Evolutionary conservation across 2,888 invertebrate genomes (phyloP).

Genomic region (Drosophila fulvimacula): DNA sequence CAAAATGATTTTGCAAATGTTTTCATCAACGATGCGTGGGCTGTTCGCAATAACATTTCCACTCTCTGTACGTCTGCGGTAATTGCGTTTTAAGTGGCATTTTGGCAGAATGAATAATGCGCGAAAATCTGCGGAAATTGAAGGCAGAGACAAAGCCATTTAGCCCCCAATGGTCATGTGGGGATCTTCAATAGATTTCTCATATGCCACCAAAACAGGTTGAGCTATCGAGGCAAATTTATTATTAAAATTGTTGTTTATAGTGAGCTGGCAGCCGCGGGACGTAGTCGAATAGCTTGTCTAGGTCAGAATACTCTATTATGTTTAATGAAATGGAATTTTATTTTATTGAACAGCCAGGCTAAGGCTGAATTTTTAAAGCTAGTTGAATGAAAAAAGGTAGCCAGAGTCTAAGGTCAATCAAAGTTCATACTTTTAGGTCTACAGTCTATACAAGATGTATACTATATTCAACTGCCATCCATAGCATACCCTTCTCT

Average conservation of each 20-base stretch:
- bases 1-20: slow-evolving; percentile 47
- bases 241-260: background rate
- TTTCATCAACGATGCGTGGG: slow-evolving; percentile 53
- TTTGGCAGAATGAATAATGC: slow-evolving; percentile 53
- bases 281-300: background rate
- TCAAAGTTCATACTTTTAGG: no score
- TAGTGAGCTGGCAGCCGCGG: background rate
- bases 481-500: no score
- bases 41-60: slow-evolving; percentile 24
- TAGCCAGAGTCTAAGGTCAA: no score
- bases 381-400: background rate
- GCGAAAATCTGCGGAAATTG: slow-evolving; percentile 19
- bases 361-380: background rate
- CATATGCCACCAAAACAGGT: slow-evolving; percentile 2
- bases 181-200: slow-evolving; percentile 12
- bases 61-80: slow-evolving; percentile 32
- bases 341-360: background rate
- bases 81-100: slow-evolving; percentile 62
- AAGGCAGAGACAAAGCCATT: slow-evolving; percentile 26
- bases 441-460: no score
- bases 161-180: slow-evolving; percentile 2
- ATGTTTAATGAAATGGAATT: background rate
- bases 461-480: no score
- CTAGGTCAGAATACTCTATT: background rate
- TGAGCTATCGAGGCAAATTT: slow-evolving; percentile 1